These are phyloP conservation scores for Takifugu bimaculatus DNA, from an alignment of 2,113 vertebrate species.

Conservation along the genomic window DNA sequence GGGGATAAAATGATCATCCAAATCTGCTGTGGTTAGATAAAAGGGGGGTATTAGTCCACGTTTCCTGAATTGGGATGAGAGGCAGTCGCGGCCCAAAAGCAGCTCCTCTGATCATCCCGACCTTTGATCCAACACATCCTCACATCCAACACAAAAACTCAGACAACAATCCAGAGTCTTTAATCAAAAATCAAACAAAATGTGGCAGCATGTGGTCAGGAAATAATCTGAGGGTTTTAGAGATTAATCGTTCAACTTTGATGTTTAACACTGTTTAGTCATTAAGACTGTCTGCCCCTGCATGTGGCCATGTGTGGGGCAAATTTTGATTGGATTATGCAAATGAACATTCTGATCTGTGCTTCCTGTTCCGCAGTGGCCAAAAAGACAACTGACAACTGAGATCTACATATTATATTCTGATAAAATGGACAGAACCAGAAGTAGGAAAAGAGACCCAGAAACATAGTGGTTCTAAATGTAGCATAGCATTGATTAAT, in stretches of 20 bases:
- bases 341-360: no score
- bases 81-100: neutral
- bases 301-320: no score
- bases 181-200: slow-evolving; percentile 55
- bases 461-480: no score
- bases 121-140: slow-evolving; percentile 43
- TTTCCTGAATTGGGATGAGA: slow-evolving; percentile 8
- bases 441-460: no score
- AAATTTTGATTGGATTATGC: no score
- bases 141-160: slow-evolving; percentile 20
- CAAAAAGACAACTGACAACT: no score
- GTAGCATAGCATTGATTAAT: no score
- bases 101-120: slow-evolving; percentile 46
- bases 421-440: no score
- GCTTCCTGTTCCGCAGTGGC: no score
- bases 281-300: neutral
- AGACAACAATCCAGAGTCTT: slow-evolving; percentile 39
- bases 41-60: slow-evolving; percentile 2
- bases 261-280: neutral
- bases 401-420: no score
- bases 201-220: slow-evolving; percentile 19
- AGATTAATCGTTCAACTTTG: slow-evolving; percentile 11
- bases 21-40: neutral
- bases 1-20: neutral
- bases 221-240: slow-evolving; percentile 29